Evolutionary conservation across 2,113 vertebrate genomes (phyloP).

Genomic region (Aptenodytes forsteri): DNA sequence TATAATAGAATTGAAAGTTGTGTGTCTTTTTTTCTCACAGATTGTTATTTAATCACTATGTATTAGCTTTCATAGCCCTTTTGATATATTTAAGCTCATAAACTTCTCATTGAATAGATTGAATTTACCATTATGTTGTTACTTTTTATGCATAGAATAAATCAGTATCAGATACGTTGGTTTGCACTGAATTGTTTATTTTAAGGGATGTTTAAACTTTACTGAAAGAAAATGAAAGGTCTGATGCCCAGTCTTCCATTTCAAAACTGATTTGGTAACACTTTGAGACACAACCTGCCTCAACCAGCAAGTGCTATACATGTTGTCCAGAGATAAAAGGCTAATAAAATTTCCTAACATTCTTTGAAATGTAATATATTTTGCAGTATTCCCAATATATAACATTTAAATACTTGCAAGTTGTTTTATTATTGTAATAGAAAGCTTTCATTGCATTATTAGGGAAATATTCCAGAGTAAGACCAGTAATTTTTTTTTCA

Average conservation of each 20-base stretch:
- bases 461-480: background rate
- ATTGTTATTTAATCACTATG: slow-evolving; percentile 42
- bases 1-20: background rate
- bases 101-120: slow-evolving; percentile 31
- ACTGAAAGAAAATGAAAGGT: background rate
- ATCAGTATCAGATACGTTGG: background rate
- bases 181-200: slow-evolving; percentile 42
- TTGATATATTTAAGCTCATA: slow-evolving; percentile 47
- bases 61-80: slow-evolving; percentile 53
- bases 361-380: background rate
- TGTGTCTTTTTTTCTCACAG: slow-evolving; percentile 22
- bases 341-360: background rate
- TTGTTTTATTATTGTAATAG: background rate
- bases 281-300: background rate
- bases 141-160: slow-evolving; percentile 53
- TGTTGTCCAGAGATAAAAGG: background rate
- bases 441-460: background rate
- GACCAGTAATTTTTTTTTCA: background rate
- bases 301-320: background rate
- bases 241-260: background rate
- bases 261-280: background rate
- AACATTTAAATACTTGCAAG: background rate
- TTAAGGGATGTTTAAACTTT: slow-evolving; percentile 16
- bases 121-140: slow-evolving; percentile 39
- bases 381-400: background rate